Evolutionary conservation across 1,140 invertebrate species (phyloP), one percentile per base, ranked within the genome.

Genomic region (Anthonomus grandis): DNA sequence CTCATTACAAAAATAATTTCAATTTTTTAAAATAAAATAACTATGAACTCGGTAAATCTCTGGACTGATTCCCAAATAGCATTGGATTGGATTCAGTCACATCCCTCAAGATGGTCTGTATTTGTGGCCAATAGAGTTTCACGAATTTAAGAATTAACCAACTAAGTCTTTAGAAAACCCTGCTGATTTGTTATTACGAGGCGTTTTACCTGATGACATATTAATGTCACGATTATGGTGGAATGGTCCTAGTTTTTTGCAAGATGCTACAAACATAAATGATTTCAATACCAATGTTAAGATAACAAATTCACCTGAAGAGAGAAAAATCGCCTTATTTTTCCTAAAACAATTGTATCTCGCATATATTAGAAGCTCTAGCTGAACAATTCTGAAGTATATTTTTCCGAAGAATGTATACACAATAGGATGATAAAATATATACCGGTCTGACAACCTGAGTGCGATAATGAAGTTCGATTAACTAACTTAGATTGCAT

Each of bases 101-200:
- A 34, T 12, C 55, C 55, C 12, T 41, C 22, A 34, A n/a, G n/a
- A n/a, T 53, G 47, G 15, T 19, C 60, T 34, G 19, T 37, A 23
- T 58, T 61, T 46, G 41, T 61, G 4, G 25, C 53, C 5, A 60
- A 60, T 31, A n/a, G 58, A 22, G 36, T 58, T 12, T 8, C 38
- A 5, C 31, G 45, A 51, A 59, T 61, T 31, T 47, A 61, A 47
- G 17, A 71, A 19, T 41, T 56, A n/a, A 70, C 66, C 76, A 47
- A 66, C 75, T 1, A 44, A 50, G 1, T 57, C 60, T 3, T n/a
- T 18, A 5, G 47, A 69, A 4, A 78, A 78, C 55, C 75, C 75
- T 0, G 71, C 74, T 1, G 74, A 78, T 64, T 50, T 72, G 8
- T 50, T 73, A 41, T 75, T 75, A 4, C 46, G 75, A 12, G 75